Evolutionary conservation across 2,888 invertebrate genomes (phyloP), one percentile per base, ranked within the genome.

Genomic region (Limnephilus rhombicus): DNA sequence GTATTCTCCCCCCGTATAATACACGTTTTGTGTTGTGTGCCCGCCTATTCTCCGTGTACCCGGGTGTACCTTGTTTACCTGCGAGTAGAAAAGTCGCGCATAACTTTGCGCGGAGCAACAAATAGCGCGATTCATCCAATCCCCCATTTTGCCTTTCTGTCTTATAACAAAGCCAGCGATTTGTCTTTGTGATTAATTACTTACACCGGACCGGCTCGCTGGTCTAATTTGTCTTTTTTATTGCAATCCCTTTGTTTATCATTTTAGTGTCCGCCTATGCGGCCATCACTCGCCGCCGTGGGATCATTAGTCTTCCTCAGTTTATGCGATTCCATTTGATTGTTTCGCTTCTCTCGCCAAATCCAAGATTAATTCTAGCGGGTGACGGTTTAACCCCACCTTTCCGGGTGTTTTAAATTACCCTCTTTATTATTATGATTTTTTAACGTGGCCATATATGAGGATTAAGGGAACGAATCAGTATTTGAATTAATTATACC

Each of bases 161-260:
- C 93, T 91, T 88, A 85, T 80, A 91, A 91, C 93, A 92, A 93
- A 93, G 89, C 92, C 91, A 31, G 86, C 92, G 91, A 92, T 91
- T 93, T 91, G 91, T 93, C 93, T 85, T 90, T 83, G 91, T 93
- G 93, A 93, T 93, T 93, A 93, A 93, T 93, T 87, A 85, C 68
- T 85, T 90, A 91, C 90, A 41, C 88, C 91, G 90, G 90, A 41
- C 89, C 81, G 90, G 82, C 49, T 88, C 89, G 88, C 91, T 37
- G 92, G 92, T 90, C 92, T 92, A 92, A 93, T 93, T 93, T 93
- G 92, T 93, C 93, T 93, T 93, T 92, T 93, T 92, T 93, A 92
- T 92, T 92, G 92, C 91, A 91, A 90, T 91, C 86, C 91, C 91
- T 91, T 92, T 93, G 92, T 92, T 92, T 92, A 92, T 92, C 91